A percentile compares a stretch with the other conserved stretches of the same genome.
phyloP scores from a whole-genome alignment of 1,140 invertebrate species.

The Cydia pomonella region DNA sequence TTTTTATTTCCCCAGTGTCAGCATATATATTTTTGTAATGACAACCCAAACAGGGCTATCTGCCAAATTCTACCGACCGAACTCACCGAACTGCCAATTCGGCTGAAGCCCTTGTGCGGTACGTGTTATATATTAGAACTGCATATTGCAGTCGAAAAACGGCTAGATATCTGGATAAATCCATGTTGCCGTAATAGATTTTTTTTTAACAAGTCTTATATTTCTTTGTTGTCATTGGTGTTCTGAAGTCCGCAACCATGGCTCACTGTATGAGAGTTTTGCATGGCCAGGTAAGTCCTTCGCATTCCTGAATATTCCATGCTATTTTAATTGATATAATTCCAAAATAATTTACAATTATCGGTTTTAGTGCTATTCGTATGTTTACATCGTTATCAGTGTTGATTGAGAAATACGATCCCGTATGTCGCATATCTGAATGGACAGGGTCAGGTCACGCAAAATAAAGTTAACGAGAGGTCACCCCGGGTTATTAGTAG shows the following conservation, averaged over 20 bases:
- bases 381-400: slow-evolving; percentile 63
- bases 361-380: slow-evolving; percentile 33
- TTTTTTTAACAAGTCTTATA: slow-evolving; percentile 49
- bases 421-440: slow-evolving; percentile 53
- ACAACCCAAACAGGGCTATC: not conserved
- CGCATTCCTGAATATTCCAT: slow-evolving; percentile 47
- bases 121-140: slow-evolving; percentile 41
- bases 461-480: slow-evolving; percentile 52
- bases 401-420: slow-evolving; percentile 42
- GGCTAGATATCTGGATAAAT: slow-evolving; percentile 49
- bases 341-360: slow-evolving; percentile 16
- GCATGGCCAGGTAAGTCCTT: slow-evolving; percentile 85
- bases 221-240: slow-evolving; percentile 52
- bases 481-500: slow-evolving; percentile 48
- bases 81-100: slow-evolving; percentile 51
- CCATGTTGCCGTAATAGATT: slow-evolving; percentile 66
- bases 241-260: slow-evolving; percentile 81
- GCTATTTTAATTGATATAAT: slow-evolving; percentile 41
- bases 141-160: slow-evolving; percentile 34
- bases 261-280: slow-evolving; percentile 88
- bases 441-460: slow-evolving; percentile 59
- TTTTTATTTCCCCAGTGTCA: not conserved
- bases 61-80: slow-evolving; percentile 43
- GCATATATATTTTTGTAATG: not conserved
- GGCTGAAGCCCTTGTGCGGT: slow-evolving; percentile 49